Evolutionary conservation across 2,113 vertebrate species (phyloP), one percentile per base, ranked within the genome.

Genomic region (Aix galericulata): DNA sequence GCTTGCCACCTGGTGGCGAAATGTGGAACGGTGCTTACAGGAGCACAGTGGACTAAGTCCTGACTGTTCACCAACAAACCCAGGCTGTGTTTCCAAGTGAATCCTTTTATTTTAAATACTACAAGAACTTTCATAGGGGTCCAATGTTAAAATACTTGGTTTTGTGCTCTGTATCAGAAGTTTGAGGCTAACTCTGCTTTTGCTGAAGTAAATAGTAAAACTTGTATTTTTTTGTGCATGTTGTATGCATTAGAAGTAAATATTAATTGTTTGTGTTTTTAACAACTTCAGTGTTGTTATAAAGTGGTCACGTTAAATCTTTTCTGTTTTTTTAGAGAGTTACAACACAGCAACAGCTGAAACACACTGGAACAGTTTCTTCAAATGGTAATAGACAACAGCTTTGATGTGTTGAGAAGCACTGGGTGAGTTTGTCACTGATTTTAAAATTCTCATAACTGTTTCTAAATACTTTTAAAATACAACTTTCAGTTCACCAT

Each of bases 1-100:
- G 74, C 87, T 97, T 95, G 96, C 97, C 96, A 93, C 83, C 96
- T 96, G 88, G 91, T 92, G 93, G 93, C 91, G 71, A 80, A 77
- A 81, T 21, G 26, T 6, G 52, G 92, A 88, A 84, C 81, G 46
- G 60, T 90, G 17, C 29, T 76, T 69, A 1, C 1, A 0, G 18
- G 53, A 22, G 21, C 6, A 5, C 12, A 23, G 18, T 6, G 34
- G 26, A 68, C 34, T 2, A 6, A 21, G 36, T 59, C 40, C 66
- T 75, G 7, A 5, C 8, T 38, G 18, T 56, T 93, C 56, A 32
- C 56, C 58, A 22, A 80, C 58, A 22, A 80, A 84, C 87, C 9
- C 60, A 46, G 15, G 32, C 36, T 67, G 36, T 94, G 44, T 69
- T 53, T 89, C 62, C 26, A 21, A 15, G 32, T 79, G 52, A 92